Conservation (phyloP, 2,797 vertebrate species). For the Sebastes taczanowskii region DNA sequence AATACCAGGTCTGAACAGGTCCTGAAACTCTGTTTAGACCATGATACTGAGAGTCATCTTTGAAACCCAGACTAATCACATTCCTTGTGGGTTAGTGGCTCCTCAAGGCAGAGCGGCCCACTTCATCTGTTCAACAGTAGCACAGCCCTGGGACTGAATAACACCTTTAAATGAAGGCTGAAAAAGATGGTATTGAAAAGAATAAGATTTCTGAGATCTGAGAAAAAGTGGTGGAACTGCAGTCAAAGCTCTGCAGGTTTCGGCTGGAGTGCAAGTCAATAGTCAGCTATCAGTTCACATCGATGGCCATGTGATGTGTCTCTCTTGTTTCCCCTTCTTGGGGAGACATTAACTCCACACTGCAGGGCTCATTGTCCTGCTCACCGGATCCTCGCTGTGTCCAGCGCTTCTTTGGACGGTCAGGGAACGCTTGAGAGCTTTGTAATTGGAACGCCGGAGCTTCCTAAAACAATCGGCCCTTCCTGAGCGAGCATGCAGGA, state of each 20-base stretch:
- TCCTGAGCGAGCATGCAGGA: constrained; percentile 56
- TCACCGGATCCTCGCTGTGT: constrained; percentile 65
- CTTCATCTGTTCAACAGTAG: constrained; percentile 26
- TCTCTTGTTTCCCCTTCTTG: constrained; percentile 52
- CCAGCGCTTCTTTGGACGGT: constrained; percentile 66
- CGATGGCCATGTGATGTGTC: background rate
- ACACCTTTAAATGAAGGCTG: constrained; percentile 14
- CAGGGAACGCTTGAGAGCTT: constrained; percentile 69
- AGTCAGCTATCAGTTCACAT: background rate
- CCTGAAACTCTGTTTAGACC: background rate
- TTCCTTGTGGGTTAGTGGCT: constrained; percentile 39
- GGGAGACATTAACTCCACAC: constrained; percentile 50
- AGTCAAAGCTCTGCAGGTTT: background rate
- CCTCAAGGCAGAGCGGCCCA: constrained; percentile 5
- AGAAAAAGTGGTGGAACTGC: background rate
- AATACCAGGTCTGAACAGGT: no score
- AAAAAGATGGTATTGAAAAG: background rate
- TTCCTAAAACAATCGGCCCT: constrained; percentile 71
- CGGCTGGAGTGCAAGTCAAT: background rate
- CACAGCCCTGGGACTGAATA: constrained; percentile 17
- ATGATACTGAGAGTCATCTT: constrained; percentile 8
- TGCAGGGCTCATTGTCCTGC: constrained; percentile 56
- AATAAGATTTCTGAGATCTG: background rate
- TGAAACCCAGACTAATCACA: constrained; percentile 29
- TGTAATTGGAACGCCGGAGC: constrained; percentile 75